phyloP scores from a whole-genome alignment of 2,113 vertebrate species.

The Vulpes ferrilata region DNA sequence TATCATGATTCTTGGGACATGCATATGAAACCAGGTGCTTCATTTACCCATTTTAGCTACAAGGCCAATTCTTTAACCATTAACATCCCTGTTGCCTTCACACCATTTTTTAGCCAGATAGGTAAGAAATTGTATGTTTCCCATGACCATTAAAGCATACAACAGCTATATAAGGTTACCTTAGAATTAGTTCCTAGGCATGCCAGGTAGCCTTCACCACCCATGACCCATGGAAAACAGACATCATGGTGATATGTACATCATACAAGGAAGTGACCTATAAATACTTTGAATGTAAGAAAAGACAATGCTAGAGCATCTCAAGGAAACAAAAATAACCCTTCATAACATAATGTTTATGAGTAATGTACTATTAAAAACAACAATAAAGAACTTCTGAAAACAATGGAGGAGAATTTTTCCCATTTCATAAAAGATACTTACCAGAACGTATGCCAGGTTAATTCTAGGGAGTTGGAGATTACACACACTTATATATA shows the following conservation, averaged over 20 bases:
- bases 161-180: too few relatives aligned
- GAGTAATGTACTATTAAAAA: background rate
- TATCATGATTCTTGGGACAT: background rate
- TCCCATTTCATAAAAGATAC: background rate
- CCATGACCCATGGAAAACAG: background rate
- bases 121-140: background rate
- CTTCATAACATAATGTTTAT: background rate
- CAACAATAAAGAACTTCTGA: background rate
- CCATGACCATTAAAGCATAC: background rate
- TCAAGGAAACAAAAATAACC: background rate
- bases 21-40: background rate
- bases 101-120: background rate
- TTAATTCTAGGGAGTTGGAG: background rate
- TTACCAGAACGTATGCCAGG: background rate
- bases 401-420: background rate
- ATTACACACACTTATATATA: rapidly evolving
- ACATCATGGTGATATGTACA: background rate
- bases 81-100: background rate
- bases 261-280: background rate
- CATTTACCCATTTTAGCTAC: background rate
- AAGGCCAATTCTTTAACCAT: background rate
- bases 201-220: background rate
- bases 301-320: background rate
- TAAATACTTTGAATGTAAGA: background rate
- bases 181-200: background rate